A percentile compares a stretch with the other conserved stretches of the same genome.
These are phyloP conservation scores for Eleginops maclovinus DNA, from an alignment of 2,113 vertebrate genomes.

Conservation along the genomic window DNA sequence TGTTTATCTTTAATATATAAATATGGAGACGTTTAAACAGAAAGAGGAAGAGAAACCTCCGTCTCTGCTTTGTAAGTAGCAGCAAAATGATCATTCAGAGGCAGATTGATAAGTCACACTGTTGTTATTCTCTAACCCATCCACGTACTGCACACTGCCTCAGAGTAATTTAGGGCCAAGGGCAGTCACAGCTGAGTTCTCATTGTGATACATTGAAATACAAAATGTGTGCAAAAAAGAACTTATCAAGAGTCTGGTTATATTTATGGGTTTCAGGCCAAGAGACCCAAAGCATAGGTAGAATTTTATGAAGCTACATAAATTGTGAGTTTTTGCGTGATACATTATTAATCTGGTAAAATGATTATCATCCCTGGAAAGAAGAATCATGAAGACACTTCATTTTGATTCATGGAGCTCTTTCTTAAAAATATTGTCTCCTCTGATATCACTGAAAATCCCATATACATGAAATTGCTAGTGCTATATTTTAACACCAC, in stretches of 20 bases:
- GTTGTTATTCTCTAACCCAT: constrained; percentile 60
- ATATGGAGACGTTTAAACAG: background rate
- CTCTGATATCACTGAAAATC: constrained; percentile 30
- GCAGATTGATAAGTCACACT: constrained; percentile 48
- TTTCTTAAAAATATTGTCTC: background rate
- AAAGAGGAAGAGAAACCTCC: constrained; percentile 9
- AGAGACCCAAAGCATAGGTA: constrained; percentile 4
- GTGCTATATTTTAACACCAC: constrained; percentile 17
- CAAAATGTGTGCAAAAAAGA: constrained; percentile 51
- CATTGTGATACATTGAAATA: constrained; percentile 64
- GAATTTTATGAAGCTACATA: constrained; percentile 17
- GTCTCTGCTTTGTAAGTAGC: constrained; percentile 11
- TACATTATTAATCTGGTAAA: constrained; percentile 48
- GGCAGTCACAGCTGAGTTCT: constrained; percentile 67
- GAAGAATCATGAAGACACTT: constrained; percentile 17
- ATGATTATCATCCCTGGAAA: constrained; percentile 38
- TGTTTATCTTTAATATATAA: constrained; percentile 38
- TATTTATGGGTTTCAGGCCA: constrained; percentile 41
- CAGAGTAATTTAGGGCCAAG: constrained; percentile 63
- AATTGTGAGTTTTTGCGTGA: constrained; percentile 34
- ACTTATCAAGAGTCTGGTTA: constrained; percentile 42
- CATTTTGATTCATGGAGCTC: constrained; percentile 13
- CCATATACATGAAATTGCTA: constrained; percentile 8
- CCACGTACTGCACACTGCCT: constrained; percentile 53
- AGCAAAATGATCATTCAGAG: constrained; percentile 45